Percentiles rank a stretch among this genome's conserved stretches.
phyloP scores from a whole-genome alignment of 2,888 invertebrate species.

The Conomelus anceps region DNA sequence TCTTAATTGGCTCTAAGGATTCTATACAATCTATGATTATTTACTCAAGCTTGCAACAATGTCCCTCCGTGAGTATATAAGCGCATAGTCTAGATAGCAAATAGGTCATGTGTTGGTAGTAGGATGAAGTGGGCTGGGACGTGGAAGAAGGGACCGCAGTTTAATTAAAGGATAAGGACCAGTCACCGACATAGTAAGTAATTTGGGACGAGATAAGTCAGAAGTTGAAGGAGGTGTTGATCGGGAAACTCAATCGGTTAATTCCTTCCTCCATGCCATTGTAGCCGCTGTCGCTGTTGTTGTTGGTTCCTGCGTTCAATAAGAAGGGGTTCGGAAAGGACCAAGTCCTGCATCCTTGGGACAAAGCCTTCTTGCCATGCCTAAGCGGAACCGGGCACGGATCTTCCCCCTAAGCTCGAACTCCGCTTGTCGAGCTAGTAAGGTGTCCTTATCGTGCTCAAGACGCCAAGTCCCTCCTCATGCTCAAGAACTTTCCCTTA shows the following conservation, averaged over 20 bases:
- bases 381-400: not conserved
- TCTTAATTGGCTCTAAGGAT: too few relatives aligned
- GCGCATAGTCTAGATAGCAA: too few relatives aligned
- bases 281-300: not conserved
- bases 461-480: not conserved
- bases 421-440: too few relatives aligned
- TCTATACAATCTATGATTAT: too few relatives aligned
- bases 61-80: too few relatives aligned
- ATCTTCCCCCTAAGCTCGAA: not conserved
- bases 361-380: too few relatives aligned
- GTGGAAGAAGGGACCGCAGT: constrained; percentile 18
- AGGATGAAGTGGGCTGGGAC: not conserved
- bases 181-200: constrained; percentile 14
- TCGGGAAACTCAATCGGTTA: constrained; percentile 22
- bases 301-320: not conserved
- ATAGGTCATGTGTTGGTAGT: too few relatives aligned
- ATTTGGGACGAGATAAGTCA: constrained; percentile 20
- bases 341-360: not conserved
- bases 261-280: constrained; percentile 21
- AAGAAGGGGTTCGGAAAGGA: not conserved
- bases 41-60: too few relatives aligned
- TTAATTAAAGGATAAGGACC: constrained; percentile 24
- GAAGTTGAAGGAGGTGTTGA: constrained; percentile 23
- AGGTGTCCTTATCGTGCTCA: not conserved
- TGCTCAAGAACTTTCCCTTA: not conserved